Conservation (phyloP, 2,797 vertebrate species). For the Sylvilagus floridanus region DNA sequence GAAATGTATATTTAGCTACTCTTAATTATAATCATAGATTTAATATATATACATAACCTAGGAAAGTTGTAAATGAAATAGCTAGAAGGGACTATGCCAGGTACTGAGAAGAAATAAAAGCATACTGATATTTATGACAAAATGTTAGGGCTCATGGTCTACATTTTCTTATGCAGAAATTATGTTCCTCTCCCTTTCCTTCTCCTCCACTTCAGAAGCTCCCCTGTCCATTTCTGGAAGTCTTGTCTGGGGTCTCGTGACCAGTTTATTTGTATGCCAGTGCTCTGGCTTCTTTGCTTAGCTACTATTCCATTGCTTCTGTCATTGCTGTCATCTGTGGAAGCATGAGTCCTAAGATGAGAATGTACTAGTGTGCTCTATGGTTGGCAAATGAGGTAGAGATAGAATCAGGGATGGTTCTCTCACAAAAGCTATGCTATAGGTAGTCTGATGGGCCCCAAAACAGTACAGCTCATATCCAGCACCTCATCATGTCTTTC, state of each 20-base stretch:
- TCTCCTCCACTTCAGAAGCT: background rate
- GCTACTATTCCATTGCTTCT: background rate
- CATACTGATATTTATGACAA: background rate
- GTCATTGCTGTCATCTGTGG: background rate
- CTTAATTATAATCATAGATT: background rate
- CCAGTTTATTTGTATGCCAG: background rate
- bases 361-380: background rate
- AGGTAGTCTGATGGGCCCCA: background rate
- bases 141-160: background rate
- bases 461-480: background rate
- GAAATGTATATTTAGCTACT: background rate
- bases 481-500: background rate
- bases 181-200: background rate
- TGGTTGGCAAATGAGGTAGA: background rate
- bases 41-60: background rate
- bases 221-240: background rate
- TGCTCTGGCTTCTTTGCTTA: background rate
- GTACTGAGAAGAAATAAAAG: background rate
- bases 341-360: background rate
- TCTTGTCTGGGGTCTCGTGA: background rate
- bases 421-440: background rate
- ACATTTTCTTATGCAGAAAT: background rate
- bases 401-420: background rate
- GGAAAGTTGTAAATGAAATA: background rate
- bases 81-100: background rate